These are phyloP conservation scores for Motacilla alba DNA, from an alignment of 2,113 vertebrate species.

Conservation along the genomic window DNA sequence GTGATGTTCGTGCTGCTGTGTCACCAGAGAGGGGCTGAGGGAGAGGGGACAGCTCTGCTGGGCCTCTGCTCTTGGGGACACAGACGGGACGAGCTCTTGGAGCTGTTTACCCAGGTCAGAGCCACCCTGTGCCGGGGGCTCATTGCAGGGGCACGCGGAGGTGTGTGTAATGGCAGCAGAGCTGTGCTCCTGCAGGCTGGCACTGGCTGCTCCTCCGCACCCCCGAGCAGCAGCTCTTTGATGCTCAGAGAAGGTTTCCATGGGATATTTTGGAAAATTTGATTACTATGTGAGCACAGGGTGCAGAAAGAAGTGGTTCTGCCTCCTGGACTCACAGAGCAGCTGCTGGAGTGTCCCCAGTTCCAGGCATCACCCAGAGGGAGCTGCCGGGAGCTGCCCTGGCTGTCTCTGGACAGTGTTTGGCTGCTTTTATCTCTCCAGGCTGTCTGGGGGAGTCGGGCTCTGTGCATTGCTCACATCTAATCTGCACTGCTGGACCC, in stretches of 20 bases:
- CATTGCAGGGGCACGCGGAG: background rate
- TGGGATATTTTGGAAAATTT: fast-evolving
- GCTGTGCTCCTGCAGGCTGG: background rate
- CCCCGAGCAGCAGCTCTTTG: background rate
- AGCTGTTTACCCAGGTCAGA: background rate
- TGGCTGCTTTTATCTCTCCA: conserved; percentile 42
- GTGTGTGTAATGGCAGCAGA: background rate
- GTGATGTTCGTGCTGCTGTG: background rate
- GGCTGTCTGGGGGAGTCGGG: conserved; percentile 36
- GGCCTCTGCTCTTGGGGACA: background rate
- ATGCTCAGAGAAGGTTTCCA: background rate
- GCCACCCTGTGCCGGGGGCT: background rate
- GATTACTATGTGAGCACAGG: fast-evolving
- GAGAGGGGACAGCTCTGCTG: background rate
- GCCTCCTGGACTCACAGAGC: background rate
- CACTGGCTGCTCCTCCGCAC: background rate
- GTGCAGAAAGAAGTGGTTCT: background rate
- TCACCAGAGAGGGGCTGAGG: background rate
- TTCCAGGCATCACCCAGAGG: background rate
- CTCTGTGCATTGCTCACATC: conserved; percentile 26
- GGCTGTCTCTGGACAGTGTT: conserved; percentile 54
- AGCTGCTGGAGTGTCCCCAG: background rate
- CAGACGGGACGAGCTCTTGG: background rate
- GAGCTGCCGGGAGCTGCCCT: background rate
- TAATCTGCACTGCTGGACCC: conserved; percentile 39